Percentiles rank a stretch among this genome's conserved stretches.
phyloP scores from a whole-genome alignment of 2,797 vertebrate species.

The Amblyraja radiata region DNA sequence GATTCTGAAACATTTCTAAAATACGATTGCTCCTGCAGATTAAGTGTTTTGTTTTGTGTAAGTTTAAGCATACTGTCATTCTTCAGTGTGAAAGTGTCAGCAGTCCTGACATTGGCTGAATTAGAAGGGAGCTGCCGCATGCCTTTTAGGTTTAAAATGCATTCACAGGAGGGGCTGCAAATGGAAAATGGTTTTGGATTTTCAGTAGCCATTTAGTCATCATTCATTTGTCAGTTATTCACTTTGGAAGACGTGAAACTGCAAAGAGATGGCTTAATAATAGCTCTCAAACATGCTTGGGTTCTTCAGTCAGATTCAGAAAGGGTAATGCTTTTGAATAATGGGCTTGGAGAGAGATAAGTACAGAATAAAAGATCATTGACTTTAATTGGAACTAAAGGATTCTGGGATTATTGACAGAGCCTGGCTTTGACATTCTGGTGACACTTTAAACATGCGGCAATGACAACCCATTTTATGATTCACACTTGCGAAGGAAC shows the following conservation, averaged over 20 bases:
- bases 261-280: slow-evolving; percentile 13
- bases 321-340: slow-evolving; percentile 18
- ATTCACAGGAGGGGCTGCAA: not conserved
- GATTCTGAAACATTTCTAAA: not conserved
- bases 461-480: not conserved
- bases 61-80: not conserved
- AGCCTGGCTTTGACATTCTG: not conserved
- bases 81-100: not conserved
- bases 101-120: not conserved
- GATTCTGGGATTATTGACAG: not conserved
- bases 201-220: slow-evolving; percentile 24
- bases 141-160: not conserved
- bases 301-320: slow-evolving; percentile 24
- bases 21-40: too few species aligned
- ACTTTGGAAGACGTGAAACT: slow-evolving; percentile 21
- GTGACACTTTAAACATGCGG: not conserved
- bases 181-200: not conserved
- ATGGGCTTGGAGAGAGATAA: not conserved
- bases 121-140: not conserved
- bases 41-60: not conserved
- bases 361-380: not conserved
- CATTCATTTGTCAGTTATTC: not conserved
- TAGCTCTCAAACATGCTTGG: not conserved
- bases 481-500: not conserved
- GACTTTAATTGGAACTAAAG: not conserved